A percentile compares a stretch with the other conserved stretches of the same genome.
Conservation (phyloP, 2,113 vertebrate genomes). For the Phalacrocorax aristotelis region DNA sequence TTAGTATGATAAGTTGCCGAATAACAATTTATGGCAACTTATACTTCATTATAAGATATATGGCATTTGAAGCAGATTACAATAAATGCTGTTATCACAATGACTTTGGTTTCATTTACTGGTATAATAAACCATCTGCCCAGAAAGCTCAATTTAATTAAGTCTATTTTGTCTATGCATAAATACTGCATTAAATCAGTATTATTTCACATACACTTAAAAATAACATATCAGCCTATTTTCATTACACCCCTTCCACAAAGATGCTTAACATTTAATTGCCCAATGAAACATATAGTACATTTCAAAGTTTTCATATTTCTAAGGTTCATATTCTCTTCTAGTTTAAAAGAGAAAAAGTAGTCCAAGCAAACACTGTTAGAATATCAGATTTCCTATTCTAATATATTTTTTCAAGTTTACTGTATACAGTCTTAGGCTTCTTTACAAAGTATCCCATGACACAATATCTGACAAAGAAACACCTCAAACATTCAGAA, state of each 20-base stretch:
- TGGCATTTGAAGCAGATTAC: neutral
- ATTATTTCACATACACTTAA: neutral
- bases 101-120: neutral
- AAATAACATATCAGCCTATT: neutral
- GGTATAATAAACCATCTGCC: slow-evolving; percentile 3
- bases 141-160: slow-evolving; percentile 39
- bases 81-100: neutral
- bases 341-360: neutral
- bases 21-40: neutral
- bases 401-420: neutral
- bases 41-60: neutral
- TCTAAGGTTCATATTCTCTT: no score
- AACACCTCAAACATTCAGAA: neutral
- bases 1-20: neutral
- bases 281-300: neutral
- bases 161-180: neutral
- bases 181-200: slow-evolving; percentile 1
- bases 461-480: neutral
- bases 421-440: neutral
- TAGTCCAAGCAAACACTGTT: neutral
- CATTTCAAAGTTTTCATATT: neutral
- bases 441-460: neutral
- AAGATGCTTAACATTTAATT: neutral
- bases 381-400: neutral
- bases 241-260: neutral